A percentile compares a stretch with the other conserved stretches of the same genome.
Evolutionary conservation across 2,797 vertebrate genomes (phyloP).

Genomic region (Adrianichthys oophorus): DNA sequence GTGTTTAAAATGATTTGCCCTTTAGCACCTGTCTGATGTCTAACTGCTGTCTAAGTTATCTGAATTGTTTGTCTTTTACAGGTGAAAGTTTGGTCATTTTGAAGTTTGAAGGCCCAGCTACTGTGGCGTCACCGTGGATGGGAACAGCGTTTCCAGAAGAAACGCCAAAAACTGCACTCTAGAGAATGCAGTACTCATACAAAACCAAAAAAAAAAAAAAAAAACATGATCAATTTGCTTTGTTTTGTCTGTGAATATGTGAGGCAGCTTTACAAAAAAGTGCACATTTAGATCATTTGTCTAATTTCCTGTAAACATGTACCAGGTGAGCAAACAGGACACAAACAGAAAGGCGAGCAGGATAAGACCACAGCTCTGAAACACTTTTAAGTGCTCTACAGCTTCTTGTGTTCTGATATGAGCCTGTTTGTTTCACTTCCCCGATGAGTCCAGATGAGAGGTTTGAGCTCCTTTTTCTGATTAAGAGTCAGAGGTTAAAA

Average conservation of each 20-base stretch:
- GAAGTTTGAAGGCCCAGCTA: conserved; percentile 44
- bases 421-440: conserved; percentile 6
- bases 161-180: conserved; percentile 14
- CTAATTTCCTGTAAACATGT: conserved; percentile 6
- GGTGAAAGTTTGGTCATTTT: conserved; percentile 54
- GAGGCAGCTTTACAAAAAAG: not conserved
- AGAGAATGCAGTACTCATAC: not conserved
- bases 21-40: conserved; percentile 19
- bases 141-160: conserved; percentile 31
- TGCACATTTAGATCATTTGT: not conserved
- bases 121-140: conserved; percentile 30
- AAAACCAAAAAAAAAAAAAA: too few relatives aligned
- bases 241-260: not conserved
- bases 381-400: conserved; percentile 32
- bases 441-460: conserved; percentile 27
- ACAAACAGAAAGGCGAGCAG: conserved; percentile 22
- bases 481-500: conserved; percentile 10
- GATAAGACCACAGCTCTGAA: conserved; percentile 5
- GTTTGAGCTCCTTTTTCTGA: conserved; percentile 5
- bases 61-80: conserved; percentile 26
- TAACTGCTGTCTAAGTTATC: conserved; percentile 45
- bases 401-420: conserved; percentile 54
- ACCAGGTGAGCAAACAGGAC: conserved; percentile 20
- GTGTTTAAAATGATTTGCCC: conserved; percentile 24
- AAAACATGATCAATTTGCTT: not conserved